Conservation (phyloP, 2,113 vertebrate genomes). For the Acanthisitta chloris region DNA sequence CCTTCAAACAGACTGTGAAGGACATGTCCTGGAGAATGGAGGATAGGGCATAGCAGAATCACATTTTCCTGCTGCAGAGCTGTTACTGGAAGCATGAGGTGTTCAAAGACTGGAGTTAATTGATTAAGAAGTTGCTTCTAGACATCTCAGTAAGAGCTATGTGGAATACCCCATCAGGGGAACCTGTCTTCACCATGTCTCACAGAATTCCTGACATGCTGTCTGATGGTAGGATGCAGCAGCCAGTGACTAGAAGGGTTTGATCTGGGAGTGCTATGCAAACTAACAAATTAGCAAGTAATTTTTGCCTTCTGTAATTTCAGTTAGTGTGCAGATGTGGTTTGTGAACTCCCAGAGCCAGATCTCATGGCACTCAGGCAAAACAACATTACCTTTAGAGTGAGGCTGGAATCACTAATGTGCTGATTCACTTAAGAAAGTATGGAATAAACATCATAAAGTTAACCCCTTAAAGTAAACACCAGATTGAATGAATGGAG, state of each 20-base stretch:
- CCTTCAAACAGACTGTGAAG: background rate
- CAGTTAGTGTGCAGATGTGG: background rate
- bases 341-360: background rate
- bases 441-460: background rate
- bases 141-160: background rate
- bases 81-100: background rate
- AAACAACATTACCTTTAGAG: background rate
- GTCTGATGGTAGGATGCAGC: background rate
- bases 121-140: background rate
- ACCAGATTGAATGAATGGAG: background rate
- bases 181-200: background rate
- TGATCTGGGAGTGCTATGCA: background rate
- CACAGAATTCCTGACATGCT: background rate
- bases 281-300: background rate
- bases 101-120: background rate
- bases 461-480: background rate
- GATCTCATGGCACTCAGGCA: background rate
- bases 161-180: background rate
- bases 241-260: background rate
- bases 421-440: background rate
- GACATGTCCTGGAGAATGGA: background rate
- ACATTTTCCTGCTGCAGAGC: background rate
- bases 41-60: background rate
- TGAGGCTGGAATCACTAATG: background rate
- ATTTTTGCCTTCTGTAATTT: background rate